These are phyloP conservation scores for Furcula furcula DNA, from an alignment of 2,888 invertebrate genomes.

Conservation along the genomic window DNA sequence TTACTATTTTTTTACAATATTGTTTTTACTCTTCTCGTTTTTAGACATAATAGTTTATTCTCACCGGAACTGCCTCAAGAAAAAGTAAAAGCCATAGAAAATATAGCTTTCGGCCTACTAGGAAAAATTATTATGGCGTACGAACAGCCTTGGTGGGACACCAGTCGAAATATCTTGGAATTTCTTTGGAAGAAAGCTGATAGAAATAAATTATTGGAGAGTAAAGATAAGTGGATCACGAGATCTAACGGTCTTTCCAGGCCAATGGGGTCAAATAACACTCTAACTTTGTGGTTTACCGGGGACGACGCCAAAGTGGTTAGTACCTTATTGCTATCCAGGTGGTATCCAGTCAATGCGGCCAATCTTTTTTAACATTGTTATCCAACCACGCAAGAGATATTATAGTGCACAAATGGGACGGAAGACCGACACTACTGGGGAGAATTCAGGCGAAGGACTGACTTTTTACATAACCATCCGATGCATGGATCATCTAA, in stretches of 20 bases:
- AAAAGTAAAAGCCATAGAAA: neutral
- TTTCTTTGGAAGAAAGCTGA: conserved; percentile 42
- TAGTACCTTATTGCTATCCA: conserved; percentile 18
- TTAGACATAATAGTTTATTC: neutral
- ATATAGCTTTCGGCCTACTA: neutral
- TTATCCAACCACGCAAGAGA: too few species aligned
- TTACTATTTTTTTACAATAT: neutral
- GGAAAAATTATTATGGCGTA: neutral
- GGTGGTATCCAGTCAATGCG: too few species aligned
- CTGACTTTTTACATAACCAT: too few species aligned
- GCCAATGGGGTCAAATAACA: conserved; percentile 34
- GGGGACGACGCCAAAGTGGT: conserved; percentile 42
- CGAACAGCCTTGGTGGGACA: neutral
- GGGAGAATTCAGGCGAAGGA: conserved; percentile 19
- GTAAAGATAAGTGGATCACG: conserved; percentile 40
- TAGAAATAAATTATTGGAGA: conserved; percentile 13
- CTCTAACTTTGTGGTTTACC: conserved; percentile 46
- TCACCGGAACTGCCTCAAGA: neutral
- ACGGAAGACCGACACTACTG: too few species aligned
- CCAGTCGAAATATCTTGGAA: neutral
- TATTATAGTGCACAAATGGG: neutral
- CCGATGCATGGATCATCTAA: too few species aligned
- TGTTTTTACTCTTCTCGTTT: neutral
- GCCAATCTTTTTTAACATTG: neutral
- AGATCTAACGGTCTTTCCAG: conserved; percentile 30